Evolutionary conservation across 2,888 invertebrate genomes (phyloP), one percentile per base, ranked within the genome.

Genomic region (Sicus ferrugineus): DNA sequence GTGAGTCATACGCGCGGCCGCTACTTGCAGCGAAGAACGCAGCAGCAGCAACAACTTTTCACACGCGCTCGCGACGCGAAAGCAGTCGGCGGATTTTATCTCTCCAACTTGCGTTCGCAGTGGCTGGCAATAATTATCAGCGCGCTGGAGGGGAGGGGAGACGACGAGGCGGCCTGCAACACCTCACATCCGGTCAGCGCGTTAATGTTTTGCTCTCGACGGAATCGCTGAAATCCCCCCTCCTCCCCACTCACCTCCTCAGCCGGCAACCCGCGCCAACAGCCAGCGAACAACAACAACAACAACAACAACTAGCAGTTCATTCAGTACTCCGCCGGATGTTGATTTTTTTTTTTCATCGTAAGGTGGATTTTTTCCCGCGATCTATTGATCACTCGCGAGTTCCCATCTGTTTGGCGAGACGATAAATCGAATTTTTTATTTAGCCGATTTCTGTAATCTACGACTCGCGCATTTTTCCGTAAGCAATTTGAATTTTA

Each of bases 131-230:
- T 62, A 71, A 66, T 68, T 54, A 66, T 64, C 28, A 56, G 50
- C 26, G 54, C 52, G 64, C 66, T 70, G 54, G 66, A n/a, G 63
- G 59, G 52, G 31, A 9, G 14, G 46, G 62, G 28, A 67, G 16
- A 23, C 42, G 42, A 26, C 34, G n/a, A 28, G 34, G 52, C 56
- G 59, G n/a, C n/a, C n/a, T n/a, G n/a, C n/a, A 72, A 72, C 76
- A 79, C 76, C 78, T 81, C 80, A 80, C 81, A 81, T 80, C 79
- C 79, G 79, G 81, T 77, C 79, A 79, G 79, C 78, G 78, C 79
- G 80, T 79, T 77, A 65, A 73, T 73, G 30, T 46, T 31, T 59
- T 50, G 7, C 7, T 68, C 46, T 69, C 48, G 38, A 61, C 65
- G 56, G 65, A 68, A 65, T 65, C 26, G 64, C n/a, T 58, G 61